Evolutionary conservation across 2,113 vertebrate genomes (phyloP).

Genomic region (Equus quagga): DNA sequence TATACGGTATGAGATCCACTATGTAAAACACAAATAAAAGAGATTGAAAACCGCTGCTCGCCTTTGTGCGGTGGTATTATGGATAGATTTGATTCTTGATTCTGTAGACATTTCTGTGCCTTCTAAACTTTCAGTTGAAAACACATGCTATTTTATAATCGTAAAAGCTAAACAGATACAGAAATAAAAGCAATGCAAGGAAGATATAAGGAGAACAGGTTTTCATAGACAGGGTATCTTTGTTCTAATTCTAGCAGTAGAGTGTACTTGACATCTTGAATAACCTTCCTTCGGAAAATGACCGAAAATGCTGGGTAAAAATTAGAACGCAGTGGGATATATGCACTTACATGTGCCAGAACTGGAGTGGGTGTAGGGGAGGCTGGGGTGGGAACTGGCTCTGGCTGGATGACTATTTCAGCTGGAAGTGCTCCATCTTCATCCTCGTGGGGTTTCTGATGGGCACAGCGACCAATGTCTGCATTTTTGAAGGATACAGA

Average conservation of each 20-base stretch:
- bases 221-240: not conserved
- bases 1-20: not conserved
- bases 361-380: slow-evolving; percentile 69
- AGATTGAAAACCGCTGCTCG: not conserved
- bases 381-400: slow-evolving; percentile 64
- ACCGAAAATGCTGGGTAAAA: not conserved
- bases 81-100: not conserved
- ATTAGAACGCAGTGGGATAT: not conserved
- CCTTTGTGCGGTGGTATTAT: not conserved
- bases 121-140: not conserved
- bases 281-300: not conserved
- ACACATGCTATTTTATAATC: not conserved
- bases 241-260: not conserved
- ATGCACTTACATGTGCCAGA: slow-evolving; percentile 87
- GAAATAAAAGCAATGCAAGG: not conserved
- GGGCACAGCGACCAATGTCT: slow-evolving; percentile 94
- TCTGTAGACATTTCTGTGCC: not conserved
- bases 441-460: slow-evolving; percentile 78
- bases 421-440: slow-evolving; percentile 73
- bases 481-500: slow-evolving; percentile 96
- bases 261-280: not conserved
- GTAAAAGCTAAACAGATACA: not conserved
- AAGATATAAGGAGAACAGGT: not conserved
- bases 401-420: slow-evolving; percentile 71
- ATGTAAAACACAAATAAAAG: not conserved